Percentiles rank a stretch among this genome's conserved stretches.
phyloP scores from a whole-genome alignment of 23 tunicate genomes.

The Corella eumyota region DNA sequence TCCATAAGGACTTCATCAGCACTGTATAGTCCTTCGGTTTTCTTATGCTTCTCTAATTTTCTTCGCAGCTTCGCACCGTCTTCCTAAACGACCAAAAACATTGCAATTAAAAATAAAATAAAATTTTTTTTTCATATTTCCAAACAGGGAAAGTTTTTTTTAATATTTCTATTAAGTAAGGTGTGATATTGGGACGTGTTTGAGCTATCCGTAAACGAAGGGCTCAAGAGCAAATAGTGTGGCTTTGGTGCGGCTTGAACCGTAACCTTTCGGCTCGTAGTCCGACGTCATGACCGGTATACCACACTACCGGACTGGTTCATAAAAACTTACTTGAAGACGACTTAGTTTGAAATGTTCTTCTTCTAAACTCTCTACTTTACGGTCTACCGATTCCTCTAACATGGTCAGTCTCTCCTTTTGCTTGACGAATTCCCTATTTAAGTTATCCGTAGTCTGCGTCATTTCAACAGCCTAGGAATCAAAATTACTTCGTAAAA shows the following conservation, averaged over 20 bases:
- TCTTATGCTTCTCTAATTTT: slow-evolving; percentile 80
- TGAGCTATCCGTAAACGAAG: no score
- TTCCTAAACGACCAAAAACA: no score
- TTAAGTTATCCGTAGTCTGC: slow-evolving; percentile 53
- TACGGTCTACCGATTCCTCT: slow-evolving; percentile 55
- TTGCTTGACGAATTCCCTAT: slow-evolving; percentile 50
- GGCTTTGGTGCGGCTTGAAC: no score
- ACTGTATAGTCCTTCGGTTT: slow-evolving; percentile 76
- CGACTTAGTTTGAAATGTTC: slow-evolving; percentile 82
- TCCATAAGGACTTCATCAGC: slow-evolving; percentile 92
- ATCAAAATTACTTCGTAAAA: no score
- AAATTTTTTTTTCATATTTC: no score
- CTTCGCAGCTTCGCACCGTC: slow-evolving; percentile 57
- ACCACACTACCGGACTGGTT: no score
- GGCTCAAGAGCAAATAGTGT: no score
- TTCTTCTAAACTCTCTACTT: slow-evolving; percentile 71
- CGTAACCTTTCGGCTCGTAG: no score
- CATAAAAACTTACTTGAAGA: slow-evolving; percentile 49
- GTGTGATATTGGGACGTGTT: no score
- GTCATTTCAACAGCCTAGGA: slow-evolving; percentile 72
- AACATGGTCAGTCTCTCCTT: slow-evolving; percentile 31
- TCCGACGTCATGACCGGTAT: no score
- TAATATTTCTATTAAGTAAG: no score
- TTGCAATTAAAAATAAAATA: background rate
- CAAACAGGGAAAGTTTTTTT: no score